A percentile compares a stretch with the other conserved stretches of the same genome.
phyloP scores from a whole-genome alignment of 35 echinoderm and acorn worm genomes.

The Amphiura filiformis region DNA sequence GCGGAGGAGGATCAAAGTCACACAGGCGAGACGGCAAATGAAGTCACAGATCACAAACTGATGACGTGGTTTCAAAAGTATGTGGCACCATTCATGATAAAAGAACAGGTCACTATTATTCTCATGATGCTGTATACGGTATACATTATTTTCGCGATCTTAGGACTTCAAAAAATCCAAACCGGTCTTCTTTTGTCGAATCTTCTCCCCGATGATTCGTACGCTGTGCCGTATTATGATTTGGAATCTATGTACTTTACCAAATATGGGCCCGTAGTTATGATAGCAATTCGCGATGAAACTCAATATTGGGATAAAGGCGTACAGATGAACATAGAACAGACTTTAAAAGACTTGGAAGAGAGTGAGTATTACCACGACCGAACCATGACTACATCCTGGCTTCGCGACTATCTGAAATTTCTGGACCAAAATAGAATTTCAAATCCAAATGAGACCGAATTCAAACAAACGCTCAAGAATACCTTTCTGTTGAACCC shows the following conservation, averaged over 20 bases:
- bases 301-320: conserved; percentile 21
- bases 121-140: conserved; percentile 9
- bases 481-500: conserved; percentile 39
- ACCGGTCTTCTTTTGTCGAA: conserved; percentile 42
- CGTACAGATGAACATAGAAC: conserved; percentile 32
- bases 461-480: conserved; percentile 18
- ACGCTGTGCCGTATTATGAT: conserved; percentile 33
- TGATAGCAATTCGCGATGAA: conserved; percentile 33
- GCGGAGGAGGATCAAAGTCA: neutral
- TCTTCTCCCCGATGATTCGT: conserved; percentile 41
- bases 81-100: conserved; percentile 39
- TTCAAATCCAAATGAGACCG: neutral
- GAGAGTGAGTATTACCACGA: conserved; percentile 19
- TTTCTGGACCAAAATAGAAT: neutral
- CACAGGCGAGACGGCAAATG: neutral
- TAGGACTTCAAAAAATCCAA: conserved; percentile 22
- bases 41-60: neutral
- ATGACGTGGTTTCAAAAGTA: conserved; percentile 52
- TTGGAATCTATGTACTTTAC: conserved; percentile 32
- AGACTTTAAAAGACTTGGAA: conserved; percentile 31
- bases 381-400: conserved; percentile 17
- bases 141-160: conserved; percentile 41
- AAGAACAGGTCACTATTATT: neutral
- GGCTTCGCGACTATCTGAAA: conserved; percentile 39
- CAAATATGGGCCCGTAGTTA: conserved; percentile 39